A percentile compares a stretch with the other conserved stretches of the same genome.
These are phyloP conservation scores for Tetraodon nigroviridis DNA, from an alignment of 2,113 vertebrate genomes.

Conservation along the genomic window DNA sequence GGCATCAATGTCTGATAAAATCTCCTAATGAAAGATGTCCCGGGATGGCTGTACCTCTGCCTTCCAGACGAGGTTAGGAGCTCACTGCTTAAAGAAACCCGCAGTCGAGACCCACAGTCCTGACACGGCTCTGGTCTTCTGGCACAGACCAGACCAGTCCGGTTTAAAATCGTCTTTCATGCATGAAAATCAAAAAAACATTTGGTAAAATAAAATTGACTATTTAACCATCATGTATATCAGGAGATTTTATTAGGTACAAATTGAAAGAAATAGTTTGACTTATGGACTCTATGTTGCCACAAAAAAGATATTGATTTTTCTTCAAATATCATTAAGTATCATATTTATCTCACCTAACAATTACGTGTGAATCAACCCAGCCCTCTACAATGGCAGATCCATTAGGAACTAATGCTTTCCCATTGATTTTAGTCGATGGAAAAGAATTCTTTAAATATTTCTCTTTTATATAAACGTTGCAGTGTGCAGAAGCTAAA, in stretches of 20 bases:
- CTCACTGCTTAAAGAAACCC: conserved; percentile 59
- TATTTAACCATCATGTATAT: background rate
- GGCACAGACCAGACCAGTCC: background rate
- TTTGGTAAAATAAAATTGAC: too few species aligned
- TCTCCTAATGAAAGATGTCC: conserved; percentile 65
- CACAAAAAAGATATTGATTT: conserved; percentile 44
- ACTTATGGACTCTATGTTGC: conserved; percentile 8
- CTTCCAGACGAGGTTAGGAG: conserved; percentile 69
- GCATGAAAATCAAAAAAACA: background rate
- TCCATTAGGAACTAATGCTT: too few species aligned
- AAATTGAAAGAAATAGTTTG: background rate
- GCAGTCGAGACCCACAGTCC: conserved; percentile 33
- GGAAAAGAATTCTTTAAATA: too few species aligned
- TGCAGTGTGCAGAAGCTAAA: too few species aligned
- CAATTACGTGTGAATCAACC: conserved; percentile 27
- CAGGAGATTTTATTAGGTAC: too few species aligned
- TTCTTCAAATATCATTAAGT: conserved; percentile 29
- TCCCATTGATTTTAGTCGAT: too few species aligned
- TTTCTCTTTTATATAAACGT: background rate
- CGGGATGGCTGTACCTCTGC: conserved; percentile 40
- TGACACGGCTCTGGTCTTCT: conserved; percentile 30
- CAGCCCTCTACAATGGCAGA: background rate
- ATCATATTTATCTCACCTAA: conserved; percentile 28
- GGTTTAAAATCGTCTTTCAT: background rate
- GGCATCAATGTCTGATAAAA: conserved; percentile 70